Percentiles rank a stretch among this genome's conserved stretches.
Conservation (phyloP, 2,888 invertebrate genomes). For the Cremastobaeus sp. region DNA sequence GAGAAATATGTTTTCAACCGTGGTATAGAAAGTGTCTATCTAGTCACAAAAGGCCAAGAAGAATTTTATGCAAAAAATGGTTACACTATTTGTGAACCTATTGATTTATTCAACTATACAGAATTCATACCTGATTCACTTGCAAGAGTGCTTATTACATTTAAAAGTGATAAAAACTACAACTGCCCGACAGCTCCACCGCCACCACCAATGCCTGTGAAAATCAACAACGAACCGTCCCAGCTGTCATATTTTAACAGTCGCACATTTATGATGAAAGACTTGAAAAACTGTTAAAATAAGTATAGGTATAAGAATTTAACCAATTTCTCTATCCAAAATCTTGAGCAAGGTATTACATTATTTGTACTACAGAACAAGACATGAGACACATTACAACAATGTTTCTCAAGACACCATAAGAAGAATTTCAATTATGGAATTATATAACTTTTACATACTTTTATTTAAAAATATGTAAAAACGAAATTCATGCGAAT, state of each 20-base stretch:
- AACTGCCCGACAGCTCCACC: slow-evolving; percentile 70
- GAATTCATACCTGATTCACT: slow-evolving; percentile 56
- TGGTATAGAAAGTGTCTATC: slow-evolving; percentile 83
- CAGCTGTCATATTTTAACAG: too few species aligned
- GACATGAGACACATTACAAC: too few species aligned
- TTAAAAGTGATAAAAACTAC: slow-evolving; percentile 50
- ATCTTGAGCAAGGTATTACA: too few species aligned
- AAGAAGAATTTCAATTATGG: too few species aligned
- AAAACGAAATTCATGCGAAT: too few species aligned
- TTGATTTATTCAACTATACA: slow-evolving; percentile 83
- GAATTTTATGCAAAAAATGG: slow-evolving; percentile 87
- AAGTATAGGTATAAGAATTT: background rate
- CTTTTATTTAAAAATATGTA: too few species aligned
- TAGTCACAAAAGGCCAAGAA: slow-evolving; percentile 87
- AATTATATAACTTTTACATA: too few species aligned
- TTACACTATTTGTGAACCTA: slow-evolving; percentile 84
- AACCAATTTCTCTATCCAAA: too few species aligned
- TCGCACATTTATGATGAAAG: slow-evolving; percentile 57
- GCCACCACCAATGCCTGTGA: slow-evolving; percentile 77
- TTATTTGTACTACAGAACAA: too few species aligned
- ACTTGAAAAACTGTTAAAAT: slow-evolving; percentile 37
- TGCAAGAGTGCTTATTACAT: slow-evolving; percentile 9
- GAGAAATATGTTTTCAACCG: slow-evolving; percentile 85
- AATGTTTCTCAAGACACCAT: too few species aligned
- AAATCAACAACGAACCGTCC: slow-evolving; percentile 42